Conservation (phyloP, 2,888 invertebrate species). For the Octodonta nipae region DNA sequence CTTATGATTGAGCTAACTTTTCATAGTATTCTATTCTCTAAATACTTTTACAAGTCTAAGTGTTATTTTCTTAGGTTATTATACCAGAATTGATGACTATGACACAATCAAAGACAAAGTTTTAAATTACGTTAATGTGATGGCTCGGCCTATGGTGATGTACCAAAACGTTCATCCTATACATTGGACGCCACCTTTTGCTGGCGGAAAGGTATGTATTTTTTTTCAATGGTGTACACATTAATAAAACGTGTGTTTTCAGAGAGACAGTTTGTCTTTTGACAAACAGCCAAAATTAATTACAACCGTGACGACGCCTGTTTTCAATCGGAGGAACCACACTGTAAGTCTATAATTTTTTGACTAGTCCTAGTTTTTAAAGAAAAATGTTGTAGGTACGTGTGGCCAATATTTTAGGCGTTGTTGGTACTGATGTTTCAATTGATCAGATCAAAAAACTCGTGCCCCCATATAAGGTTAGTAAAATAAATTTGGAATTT, state of each 20-base stretch:
- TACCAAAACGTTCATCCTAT: conserved; percentile 82
- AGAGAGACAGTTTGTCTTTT: conserved; percentile 55
- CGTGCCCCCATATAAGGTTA: conserved; percentile 84
- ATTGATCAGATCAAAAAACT: conserved; percentile 89
- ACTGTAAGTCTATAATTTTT: conserved; percentile 42
- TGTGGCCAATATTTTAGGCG: conserved; percentile 85
- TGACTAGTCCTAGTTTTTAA: neutral
- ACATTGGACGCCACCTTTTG: conserved; percentile 89
- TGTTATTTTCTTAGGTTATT: conserved; percentile 51
- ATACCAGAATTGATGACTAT: conserved; percentile 75
- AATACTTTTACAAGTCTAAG: too few relatives aligned
- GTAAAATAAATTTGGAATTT: conserved; percentile 7
- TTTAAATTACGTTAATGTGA: conserved; percentile 84
- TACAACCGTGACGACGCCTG: conserved; percentile 87
- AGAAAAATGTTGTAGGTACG: conserved; percentile 47
- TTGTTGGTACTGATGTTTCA: conserved; percentile 94
- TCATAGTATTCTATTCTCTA: too few relatives aligned
- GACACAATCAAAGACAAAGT: conserved; percentile 86
- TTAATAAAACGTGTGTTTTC: conserved; percentile 17
- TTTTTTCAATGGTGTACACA: neutral
- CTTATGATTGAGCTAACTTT: too few relatives aligned
- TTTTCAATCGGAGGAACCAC: conserved; percentile 84
- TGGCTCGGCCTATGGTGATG: conserved; percentile 92
- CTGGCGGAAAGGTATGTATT: conserved; percentile 62
- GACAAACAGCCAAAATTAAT: conserved; percentile 69